These are phyloP conservation scores for Gobio occitaniae DNA, from an alignment of 2,797 vertebrate species.

Conservation along the genomic window DNA sequence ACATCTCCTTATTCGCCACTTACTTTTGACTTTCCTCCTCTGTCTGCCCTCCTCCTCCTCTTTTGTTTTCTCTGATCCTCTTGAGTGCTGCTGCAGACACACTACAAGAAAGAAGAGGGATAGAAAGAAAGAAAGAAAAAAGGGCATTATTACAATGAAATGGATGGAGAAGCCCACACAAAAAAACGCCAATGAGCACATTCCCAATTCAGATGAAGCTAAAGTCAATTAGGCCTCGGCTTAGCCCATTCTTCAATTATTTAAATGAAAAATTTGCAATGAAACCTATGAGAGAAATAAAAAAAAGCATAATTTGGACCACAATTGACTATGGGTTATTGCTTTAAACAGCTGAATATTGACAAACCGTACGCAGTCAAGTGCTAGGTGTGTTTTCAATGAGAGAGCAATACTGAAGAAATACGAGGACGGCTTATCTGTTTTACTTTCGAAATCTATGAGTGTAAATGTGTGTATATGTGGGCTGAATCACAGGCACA, in stretches of 20 bases:
- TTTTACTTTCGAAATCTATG: background rate
- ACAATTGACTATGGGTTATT: background rate
- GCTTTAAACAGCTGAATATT: background rate
- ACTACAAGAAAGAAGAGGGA: slow-evolving; percentile 20
- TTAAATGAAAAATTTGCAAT: slow-evolving; percentile 30
- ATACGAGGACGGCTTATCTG: background rate
- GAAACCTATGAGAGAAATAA: slow-evolving; percentile 16
- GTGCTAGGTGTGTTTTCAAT: background rate
- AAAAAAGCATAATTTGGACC: background rate
- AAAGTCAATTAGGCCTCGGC: slow-evolving; percentile 25
- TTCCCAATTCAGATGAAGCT: slow-evolving; percentile 6
- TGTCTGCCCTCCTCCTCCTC: slow-evolving; percentile 43
- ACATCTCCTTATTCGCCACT: slow-evolving; percentile 38
- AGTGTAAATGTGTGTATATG: background rate
- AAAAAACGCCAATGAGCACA: background rate
- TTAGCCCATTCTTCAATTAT: slow-evolving; percentile 8
- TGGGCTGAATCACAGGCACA: slow-evolving; percentile 18
- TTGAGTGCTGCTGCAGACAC: slow-evolving; percentile 31
- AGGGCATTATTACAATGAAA: slow-evolving; percentile 40
- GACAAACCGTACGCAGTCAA: background rate
- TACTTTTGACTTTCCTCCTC: slow-evolving; percentile 50
- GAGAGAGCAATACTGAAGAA: background rate
- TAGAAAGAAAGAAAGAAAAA: background rate
- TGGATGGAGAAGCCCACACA: background rate
- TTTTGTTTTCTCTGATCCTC: slow-evolving; percentile 29